Base-by-base conservation (phyloP, 2,113 vertebrate species). In the Trichechus manatus region DNA sequence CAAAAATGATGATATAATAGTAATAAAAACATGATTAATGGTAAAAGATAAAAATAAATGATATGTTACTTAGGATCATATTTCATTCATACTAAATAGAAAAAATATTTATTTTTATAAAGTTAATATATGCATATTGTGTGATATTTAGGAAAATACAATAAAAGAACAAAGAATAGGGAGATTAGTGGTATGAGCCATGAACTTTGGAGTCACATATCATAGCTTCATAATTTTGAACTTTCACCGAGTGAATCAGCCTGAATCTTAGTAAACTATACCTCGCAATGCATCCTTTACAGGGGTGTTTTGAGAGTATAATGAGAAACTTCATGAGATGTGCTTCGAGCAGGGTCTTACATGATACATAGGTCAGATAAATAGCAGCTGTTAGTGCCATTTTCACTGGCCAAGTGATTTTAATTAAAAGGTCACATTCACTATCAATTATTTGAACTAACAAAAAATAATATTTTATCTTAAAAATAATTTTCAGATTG, bases 21-120 rank as follows among this genome's bases (percentile, higher is more conserved):
- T 84, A 68, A 50, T 4, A 97, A 95, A 91, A 79, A 47, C 4
- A 92, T 80, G n/a, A 95, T 13, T 95, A 87, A 27, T 93, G 63
- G 31, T 59, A 84, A 95, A 83, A 72, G 9, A 56, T 66, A 92
- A 39, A 1, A 93, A 33, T 86, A 72, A 75, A 44, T 79, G 92
- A 20, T 79, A 15, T 9, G 2, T 36, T 84, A 75, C 9, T 86
- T 74, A 59, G 15, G 4, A 33, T 3, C 15, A 20, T 25, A 42
- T 77, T 95, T 93, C 17, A 47, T n/a, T 85, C 42, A 68, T 64
- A 88, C 0, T 27, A 95, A 81, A 84, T 20, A 61, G 70, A 87
- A 10, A 74, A 90, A 91, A 74, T 47, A 72, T 87, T 93, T 87
- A 47, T 68, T 85, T 91, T 97, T 88, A 42, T 39, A 17, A 74